Evolutionary conservation across 2,888 invertebrate species (phyloP), one percentile per base, ranked within the genome.

Genomic region (Petrophora chlorosata): DNA sequence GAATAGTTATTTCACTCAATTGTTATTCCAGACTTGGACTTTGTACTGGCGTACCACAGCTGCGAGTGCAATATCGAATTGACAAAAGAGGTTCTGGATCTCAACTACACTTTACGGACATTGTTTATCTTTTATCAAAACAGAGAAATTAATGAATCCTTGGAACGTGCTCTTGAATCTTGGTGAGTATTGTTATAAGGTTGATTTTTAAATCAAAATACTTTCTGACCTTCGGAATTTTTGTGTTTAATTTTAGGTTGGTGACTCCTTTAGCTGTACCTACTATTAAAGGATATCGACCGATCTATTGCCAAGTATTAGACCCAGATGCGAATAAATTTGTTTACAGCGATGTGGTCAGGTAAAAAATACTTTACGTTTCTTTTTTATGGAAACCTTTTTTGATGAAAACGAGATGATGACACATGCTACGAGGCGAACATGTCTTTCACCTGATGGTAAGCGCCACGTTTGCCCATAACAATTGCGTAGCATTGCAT

Each of bases 31-130:
- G 93, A 93, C 64, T 76, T 84, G 53, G 92, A 93, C 61, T 81
- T 93, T n/a, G 90, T 93, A 35, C 71, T 94, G 30, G 95, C 94
- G 63, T 89, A 93, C 54, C 93, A 94, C 67, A 93, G 94, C 58
- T 94, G 94, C 75, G 91, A 91, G 48, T 92, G 91, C 68, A 91
- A 93, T 56, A 84, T 91, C 65, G 94, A 94, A 65, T 70, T 87
- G 40, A 92, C 95, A 0, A 95, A 94, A 76, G 77, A 77, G 26
- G 93, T 93, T 14, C 92, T 95, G 30, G 95, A 95, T 68, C 91
- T 91, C 5, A 94, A 92, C 76, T 93, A 92, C 59, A 94, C 94
- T 0, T 81, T 93, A 5, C 91, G 92, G 64, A 92, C 93, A 2
- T 89, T 93, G 55, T 92, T 93, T n/a, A 92, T 92, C 33, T 92